Conservation (phyloP, 2,113 vertebrate genomes). For the Peucedramus taeniatus region DNA sequence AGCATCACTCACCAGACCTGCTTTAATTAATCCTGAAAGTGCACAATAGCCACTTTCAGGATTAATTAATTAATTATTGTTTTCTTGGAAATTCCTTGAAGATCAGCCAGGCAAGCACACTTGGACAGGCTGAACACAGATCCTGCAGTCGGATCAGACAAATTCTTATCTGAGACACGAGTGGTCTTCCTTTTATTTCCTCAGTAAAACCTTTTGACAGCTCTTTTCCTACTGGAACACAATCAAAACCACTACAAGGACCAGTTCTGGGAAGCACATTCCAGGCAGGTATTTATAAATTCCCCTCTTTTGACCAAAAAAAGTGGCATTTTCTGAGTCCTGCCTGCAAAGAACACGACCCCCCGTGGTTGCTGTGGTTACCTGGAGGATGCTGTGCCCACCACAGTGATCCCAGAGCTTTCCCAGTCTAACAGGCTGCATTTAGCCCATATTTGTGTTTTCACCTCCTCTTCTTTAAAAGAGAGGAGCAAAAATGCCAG, state of each 20-base stretch:
- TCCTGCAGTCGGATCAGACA: background rate
- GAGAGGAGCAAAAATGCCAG: background rate
- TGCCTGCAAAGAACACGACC: background rate
- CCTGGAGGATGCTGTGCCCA: background rate
- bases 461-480: constrained; percentile 34
- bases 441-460: constrained; percentile 2
- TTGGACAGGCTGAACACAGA: rapidly evolving
- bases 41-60: background rate
- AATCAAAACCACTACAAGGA: background rate
- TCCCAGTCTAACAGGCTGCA: background rate
- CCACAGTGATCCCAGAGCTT: background rate
- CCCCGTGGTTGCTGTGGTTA: constrained; percentile 26
- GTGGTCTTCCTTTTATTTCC: background rate
- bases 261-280: background rate
- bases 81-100: background rate
- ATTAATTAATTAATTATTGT: background rate
- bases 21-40: background rate
- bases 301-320: background rate
- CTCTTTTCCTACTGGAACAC: background rate
- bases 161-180: background rate
- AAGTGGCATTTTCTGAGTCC: background rate
- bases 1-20: background rate
- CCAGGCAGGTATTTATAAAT: background rate
- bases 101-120: background rate
- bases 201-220: background rate